Evolutionary conservation across 2,113 vertebrate species (phyloP).

Genomic region (Lutjanus erythropterus): DNA sequence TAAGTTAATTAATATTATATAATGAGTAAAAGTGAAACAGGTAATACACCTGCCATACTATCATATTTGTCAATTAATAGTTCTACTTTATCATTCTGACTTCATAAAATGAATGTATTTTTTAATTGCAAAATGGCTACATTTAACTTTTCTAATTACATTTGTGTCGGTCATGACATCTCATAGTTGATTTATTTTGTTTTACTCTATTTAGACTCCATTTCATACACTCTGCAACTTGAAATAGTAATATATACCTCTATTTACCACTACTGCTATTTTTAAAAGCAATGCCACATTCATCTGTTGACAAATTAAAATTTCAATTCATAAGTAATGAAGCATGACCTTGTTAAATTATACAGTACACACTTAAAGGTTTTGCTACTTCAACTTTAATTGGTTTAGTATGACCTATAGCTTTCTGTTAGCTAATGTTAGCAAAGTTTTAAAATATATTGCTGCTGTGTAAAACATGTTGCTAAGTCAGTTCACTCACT

Average conservation of each 20-base stretch:
- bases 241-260: background rate
- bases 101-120: background rate
- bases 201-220: background rate
- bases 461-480: slow-evolving; percentile 1
- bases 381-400: too few relatives aligned
- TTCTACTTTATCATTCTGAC: background rate
- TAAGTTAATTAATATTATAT: background rate
- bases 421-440: background rate
- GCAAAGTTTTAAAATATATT: background rate
- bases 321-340: background rate
- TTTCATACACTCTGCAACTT: background rate
- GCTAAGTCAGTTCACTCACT: background rate
- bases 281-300: background rate
- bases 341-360: background rate
- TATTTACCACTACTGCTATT: background rate
- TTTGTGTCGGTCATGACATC: background rate
- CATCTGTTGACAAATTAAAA: background rate
- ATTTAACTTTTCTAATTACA: background rate
- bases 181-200: background rate
- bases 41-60: background rate
- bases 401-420: background rate
- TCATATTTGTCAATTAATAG: background rate
- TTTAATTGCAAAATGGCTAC: background rate
- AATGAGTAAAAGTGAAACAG: background rate
- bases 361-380: background rate